Evolutionary conservation across 2,888 invertebrate genomes (phyloP).

Genomic region (Helleia helle): DNA sequence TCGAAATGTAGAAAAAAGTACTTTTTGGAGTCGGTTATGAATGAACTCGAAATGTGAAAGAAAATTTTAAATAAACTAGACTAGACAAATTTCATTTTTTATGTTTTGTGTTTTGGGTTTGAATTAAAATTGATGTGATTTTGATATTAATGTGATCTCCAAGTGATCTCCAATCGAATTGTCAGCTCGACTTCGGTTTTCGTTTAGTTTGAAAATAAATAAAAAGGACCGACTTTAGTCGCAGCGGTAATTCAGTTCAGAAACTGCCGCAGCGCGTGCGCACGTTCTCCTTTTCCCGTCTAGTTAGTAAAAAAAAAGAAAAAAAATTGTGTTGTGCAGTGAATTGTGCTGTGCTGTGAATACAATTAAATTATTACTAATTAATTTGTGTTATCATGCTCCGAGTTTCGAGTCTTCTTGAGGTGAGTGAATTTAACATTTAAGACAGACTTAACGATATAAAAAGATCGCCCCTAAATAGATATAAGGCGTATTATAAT

Average conservation of each 20-base stretch:
- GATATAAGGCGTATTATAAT: not conserved
- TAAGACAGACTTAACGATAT: not conserved
- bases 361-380: conserved; percentile 11
- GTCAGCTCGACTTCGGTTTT: conserved; percentile 33
- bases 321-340: conserved; percentile 13
- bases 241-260: conserved; percentile 56
- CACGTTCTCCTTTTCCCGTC: conserved; percentile 36
- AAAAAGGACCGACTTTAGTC: conserved; percentile 41
- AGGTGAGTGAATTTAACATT: not conserved
- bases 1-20: no score
- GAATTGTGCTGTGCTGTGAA: conserved; percentile 16
- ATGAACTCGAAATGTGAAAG: no score
- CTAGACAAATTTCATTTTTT: no score
- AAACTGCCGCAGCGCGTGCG: conserved; percentile 56
- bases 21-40: no score
- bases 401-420: not conserved
- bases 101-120: no score
- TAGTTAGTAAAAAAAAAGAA: conserved; percentile 16
- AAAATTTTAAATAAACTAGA: no score
- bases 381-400: conserved; percentile 1
- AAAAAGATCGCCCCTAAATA: not conserved
- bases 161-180: not conserved
- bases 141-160: not conserved
- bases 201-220: conserved; percentile 55
- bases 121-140: not conserved